Conservation (phyloP, 2,113 vertebrate species). For the Ptilonorhynchus violaceus region DNA sequence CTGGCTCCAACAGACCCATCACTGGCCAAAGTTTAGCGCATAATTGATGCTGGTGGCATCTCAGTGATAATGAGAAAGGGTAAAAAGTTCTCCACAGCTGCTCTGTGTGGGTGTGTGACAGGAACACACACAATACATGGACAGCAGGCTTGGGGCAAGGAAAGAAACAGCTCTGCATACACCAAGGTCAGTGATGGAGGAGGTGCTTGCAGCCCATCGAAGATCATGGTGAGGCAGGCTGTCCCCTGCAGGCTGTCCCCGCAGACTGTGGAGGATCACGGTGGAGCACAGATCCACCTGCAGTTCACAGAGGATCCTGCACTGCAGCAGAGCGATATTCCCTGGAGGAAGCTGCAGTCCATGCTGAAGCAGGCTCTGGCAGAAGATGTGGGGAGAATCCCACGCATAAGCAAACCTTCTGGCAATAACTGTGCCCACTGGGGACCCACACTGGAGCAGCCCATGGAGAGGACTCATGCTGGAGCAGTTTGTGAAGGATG, state of each 20-base stretch:
- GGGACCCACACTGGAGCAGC: neutral
- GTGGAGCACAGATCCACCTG: neutral
- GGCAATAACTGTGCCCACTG: neutral
- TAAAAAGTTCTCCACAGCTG: neutral
- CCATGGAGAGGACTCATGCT: neutral
- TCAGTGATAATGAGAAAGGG: neutral
- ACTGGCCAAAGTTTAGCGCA: neutral
- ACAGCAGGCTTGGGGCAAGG: accelerated
- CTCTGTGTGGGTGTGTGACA: accelerated
- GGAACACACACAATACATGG: neutral
- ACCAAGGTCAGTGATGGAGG: neutral
- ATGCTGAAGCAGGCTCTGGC: neutral
- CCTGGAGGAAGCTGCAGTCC: neutral
- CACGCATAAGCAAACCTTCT: neutral
- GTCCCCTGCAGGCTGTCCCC: neutral
- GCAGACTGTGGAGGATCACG: accelerated
- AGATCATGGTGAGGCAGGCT: neutral
- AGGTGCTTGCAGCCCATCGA: neutral
- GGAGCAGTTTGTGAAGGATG: neutral
- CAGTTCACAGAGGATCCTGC: neutral
- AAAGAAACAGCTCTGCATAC: neutral
- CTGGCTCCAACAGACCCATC: neutral
- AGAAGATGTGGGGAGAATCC: neutral
- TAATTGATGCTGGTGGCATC: neutral
- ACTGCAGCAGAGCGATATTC: neutral